These are phyloP conservation scores for Colletes latitarsis DNA, from an alignment of 1,140 invertebrate genomes.

Conservation along the genomic window DNA sequence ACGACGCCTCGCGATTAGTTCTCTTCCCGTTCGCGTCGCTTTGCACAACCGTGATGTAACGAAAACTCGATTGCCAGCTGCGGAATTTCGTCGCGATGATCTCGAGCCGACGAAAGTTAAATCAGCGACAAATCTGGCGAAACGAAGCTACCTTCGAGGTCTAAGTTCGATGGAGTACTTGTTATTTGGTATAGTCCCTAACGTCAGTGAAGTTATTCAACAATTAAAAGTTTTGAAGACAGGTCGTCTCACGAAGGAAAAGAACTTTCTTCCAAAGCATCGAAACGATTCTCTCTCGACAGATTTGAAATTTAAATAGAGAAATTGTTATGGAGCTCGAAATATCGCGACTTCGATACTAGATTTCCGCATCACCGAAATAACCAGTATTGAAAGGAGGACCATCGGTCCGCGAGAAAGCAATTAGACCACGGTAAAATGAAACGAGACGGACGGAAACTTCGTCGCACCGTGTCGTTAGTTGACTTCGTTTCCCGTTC, in stretches of 20 bases:
- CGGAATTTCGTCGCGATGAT: neutral
- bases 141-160: neutral
- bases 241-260: no score
- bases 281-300: no score
- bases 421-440: neutral
- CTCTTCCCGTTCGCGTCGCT: neutral
- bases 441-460: neutral
- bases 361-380: neutral
- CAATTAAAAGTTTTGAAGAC: no score
- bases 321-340: neutral
- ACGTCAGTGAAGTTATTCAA: no score
- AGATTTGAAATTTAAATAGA: neutral
- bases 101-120: neutral
- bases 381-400: neutral
- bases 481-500: neutral
- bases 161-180: no score
- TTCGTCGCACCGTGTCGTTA: neutral
- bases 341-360: neutral
- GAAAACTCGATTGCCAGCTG: conserved; percentile 1
- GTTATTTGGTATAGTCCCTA: no score
- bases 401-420: neutral
- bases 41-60: neutral
- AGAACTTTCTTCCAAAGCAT: no score
- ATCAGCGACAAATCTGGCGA: neutral
- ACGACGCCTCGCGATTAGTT: conserved; percentile 4